Conservation (phyloP, 2,797 vertebrate genomes). For the Tapirus indicus region DNA sequence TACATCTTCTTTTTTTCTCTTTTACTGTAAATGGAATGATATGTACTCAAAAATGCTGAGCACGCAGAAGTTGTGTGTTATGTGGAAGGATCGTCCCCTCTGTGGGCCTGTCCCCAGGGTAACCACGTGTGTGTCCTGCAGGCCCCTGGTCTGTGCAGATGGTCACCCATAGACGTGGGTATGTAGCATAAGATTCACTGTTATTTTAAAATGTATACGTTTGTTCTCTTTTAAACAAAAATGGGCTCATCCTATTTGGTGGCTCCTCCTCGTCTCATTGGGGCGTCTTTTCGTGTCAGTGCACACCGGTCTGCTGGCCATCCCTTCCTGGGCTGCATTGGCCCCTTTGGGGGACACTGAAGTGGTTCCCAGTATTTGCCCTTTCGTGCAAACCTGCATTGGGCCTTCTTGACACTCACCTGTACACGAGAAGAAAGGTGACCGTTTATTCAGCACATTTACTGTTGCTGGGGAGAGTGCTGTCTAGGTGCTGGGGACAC, state of each 20-base stretch:
- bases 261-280: neutral
- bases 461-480: accelerated
- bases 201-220: neutral
- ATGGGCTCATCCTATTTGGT: accelerated
- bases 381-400: neutral
- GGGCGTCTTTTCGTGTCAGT: accelerated
- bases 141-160: neutral
- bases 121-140: neutral
- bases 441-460: accelerated
- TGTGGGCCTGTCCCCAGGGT: neutral
- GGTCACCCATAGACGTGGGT: neutral
- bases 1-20: neutral
- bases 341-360: accelerated
- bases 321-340: accelerated
- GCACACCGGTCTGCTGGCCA: accelerated
- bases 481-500: neutral
- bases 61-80: no score
- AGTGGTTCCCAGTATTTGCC: neutral
- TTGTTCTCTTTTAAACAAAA: neutral
- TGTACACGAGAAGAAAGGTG: neutral
- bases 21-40: neutral
- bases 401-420: accelerated
- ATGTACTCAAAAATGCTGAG: neutral
- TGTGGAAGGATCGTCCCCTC: accelerated
- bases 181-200: neutral